Conservation (phyloP, 1,140 invertebrate species). For the Cydia splendana region DNA sequence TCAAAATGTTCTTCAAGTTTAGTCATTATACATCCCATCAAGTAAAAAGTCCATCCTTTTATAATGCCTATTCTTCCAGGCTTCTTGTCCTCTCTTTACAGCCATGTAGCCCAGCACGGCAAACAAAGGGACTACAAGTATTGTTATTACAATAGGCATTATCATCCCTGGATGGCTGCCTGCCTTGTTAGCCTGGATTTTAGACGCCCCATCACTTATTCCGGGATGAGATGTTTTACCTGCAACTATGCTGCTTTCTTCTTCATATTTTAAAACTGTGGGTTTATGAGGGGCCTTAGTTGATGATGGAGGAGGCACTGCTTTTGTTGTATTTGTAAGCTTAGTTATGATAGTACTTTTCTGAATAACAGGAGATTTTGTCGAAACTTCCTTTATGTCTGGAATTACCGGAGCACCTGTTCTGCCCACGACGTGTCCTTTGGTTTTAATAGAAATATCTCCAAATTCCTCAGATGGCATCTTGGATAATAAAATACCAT, state of each 20-base stretch:
- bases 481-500: background rate
- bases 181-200: conserved; percentile 33
- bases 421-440: conserved; percentile 7
- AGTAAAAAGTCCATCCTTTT: conserved; percentile 89
- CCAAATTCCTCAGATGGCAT: background rate
- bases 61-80: conserved; percentile 89
- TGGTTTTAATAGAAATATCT: background rate
- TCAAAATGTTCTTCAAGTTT: conserved; percentile 41
- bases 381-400: background rate
- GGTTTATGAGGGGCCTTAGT: conserved; percentile 9
- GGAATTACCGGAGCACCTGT: conserved; percentile 4
- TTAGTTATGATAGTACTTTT: background rate
- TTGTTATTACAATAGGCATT: conserved; percentile 83
- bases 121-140: conserved; percentile 84
- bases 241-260: conserved; percentile 18
- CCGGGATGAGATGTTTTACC: conserved; percentile 41
- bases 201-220: background rate
- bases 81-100: conserved; percentile 84
- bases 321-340: background rate
- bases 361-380: background rate
- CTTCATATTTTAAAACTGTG: background rate
- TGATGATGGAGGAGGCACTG: background rate
- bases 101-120: conserved; percentile 81
- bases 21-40: conserved; percentile 90
- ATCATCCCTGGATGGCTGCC: conserved; percentile 80